Evolutionary conservation across 1,140 invertebrate genomes (phyloP), one percentile per base, ranked within the genome.

Genomic region (Heliconius hermathena): DNA sequence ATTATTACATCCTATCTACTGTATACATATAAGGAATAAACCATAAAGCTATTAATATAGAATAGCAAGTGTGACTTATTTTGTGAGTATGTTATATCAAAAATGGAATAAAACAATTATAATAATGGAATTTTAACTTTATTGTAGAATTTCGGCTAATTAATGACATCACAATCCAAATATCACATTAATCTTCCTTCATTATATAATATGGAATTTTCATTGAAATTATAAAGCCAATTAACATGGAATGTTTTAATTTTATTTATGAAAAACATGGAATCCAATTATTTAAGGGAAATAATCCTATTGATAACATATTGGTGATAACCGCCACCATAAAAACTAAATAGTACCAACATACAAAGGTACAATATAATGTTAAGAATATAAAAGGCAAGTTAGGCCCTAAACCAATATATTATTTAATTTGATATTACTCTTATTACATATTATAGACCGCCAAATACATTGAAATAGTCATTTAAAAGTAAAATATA

Each of bases 91-190:
- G 22, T 66, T 66, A 66, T 29, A 16, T 29, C 6, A 13, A 66
- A 26, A 22, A 66, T 46, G 13, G 29, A 29, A 18, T 66, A 26
- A 66, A 66, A 66, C 60, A 16, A 26, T 22, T 66, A 66, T 16
- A 66, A 5, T 66, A 66, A n/a, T 16, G 13, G 2, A 26, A 29
- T 66, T 66, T 66, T 22, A 66, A 26, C 3, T 26, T 66, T 66
- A 66, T 29, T 66, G 3, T 29, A 29, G 26, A 66, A 66, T 57
- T 57, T n/a, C 36, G 33, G 60, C 74, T 74, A 60, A 60, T 41
- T 72, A 70, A 60, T 22, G 20, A 75, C 76, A 80, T 73, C 71
- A 80, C 79, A 80, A 66, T 73, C 26, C 38, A 76, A 73, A 73
- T 76, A 73, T 80, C 71, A 80, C 75, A 66, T 38, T 16, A 26